Percentiles rank a stretch among this genome's conserved stretches.
phyloP scores from a whole-genome alignment of 2,797 vertebrate species.

The Scomberomorus guttatus region DNA sequence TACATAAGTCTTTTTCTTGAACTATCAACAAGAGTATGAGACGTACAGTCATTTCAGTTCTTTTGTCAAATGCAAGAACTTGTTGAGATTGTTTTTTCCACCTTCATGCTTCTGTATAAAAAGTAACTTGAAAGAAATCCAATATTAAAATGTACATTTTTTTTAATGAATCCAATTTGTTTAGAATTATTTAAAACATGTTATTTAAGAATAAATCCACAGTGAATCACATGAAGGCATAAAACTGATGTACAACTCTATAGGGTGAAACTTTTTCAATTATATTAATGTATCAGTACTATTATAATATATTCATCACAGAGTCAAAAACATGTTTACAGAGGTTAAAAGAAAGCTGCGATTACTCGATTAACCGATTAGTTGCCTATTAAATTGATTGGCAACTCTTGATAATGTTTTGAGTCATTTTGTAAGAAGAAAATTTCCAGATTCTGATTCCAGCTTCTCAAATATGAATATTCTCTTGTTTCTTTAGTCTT shows the following conservation, averaged over 20 bases:
- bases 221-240: neutral
- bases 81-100: slow-evolving; percentile 6
- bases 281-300: neutral
- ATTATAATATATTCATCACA: neutral
- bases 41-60: neutral
- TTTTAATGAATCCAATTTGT: slow-evolving; percentile 20
- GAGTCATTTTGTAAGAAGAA: neutral
- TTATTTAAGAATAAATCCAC: neutral
- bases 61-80: slow-evolving; percentile 15
- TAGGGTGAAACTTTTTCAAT: neutral
- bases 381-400: too few species aligned
- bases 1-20: neutral
- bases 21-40: neutral
- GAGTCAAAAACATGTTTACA: neutral
- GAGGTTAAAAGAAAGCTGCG: neutral
- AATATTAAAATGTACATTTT: slow-evolving; percentile 25
- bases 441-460: neutral
- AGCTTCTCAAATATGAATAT: too few species aligned
- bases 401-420: too few species aligned
- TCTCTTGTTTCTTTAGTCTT: too few species aligned
- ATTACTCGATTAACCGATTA: too few species aligned
- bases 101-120: slow-evolving; percentile 16
- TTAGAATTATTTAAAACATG: neutral
- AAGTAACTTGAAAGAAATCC: neutral
- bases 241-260: neutral